phyloP scores from a whole-genome alignment of 2,797 vertebrate genomes.

The Labeo calbasu region DNA sequence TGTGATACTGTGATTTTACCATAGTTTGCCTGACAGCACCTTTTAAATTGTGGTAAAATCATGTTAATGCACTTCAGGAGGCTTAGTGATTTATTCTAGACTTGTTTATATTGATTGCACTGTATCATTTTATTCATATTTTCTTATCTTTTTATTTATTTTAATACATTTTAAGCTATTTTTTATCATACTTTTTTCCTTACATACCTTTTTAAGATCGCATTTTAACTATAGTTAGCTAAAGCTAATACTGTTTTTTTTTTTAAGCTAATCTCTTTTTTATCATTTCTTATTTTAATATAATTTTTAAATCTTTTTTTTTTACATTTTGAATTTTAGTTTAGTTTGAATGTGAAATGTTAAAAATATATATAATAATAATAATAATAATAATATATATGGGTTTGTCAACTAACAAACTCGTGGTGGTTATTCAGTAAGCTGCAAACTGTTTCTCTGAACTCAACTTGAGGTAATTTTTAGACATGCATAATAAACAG shows the following conservation, averaged over 20 bases:
- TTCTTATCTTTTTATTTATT: neutral
- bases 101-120: neutral
- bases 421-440: fast-evolving
- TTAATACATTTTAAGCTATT: neutral
- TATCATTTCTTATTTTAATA: neutral
- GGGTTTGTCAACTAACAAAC: too few species aligned
- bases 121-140: neutral
- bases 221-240: neutral
- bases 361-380: too few species aligned
- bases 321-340: neutral
- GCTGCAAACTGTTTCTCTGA: neutral
- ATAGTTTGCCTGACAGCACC: neutral
- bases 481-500: neutral
- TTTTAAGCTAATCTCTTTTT: too few species aligned
- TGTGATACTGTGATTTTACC: neutral
- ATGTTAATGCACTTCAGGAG: neutral
- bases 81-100: neutral
- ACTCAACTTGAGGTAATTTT: neutral
- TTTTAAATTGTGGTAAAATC: neutral
- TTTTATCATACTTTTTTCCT: neutral
- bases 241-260: too few species aligned
- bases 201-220: neutral
- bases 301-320: neutral
- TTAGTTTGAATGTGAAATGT: too few species aligned
- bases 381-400: too few species aligned